These are phyloP conservation scores for Heliconius sara DNA, from an alignment of 2,888 invertebrate species.

Conservation along the genomic window DNA sequence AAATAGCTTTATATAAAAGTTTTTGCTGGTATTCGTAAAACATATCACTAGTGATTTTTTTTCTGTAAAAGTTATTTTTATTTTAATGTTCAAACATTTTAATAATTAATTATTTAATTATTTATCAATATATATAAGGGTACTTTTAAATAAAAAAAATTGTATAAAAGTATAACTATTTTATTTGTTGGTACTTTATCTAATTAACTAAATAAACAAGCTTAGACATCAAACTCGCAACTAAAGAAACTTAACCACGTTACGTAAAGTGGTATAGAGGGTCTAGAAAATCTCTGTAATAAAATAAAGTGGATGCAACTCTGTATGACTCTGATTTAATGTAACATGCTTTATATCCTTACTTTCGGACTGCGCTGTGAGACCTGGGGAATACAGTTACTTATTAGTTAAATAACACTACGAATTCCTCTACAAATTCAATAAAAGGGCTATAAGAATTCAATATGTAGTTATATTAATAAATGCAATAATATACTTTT, in stretches of 20 bases:
- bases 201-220: neutral
- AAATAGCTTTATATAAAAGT: neutral
- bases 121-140: neutral
- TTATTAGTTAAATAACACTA: slow-evolving; percentile 63
- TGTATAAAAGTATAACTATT: neutral
- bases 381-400: slow-evolving; percentile 80
- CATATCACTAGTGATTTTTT: neutral
- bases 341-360: slow-evolving; percentile 76
- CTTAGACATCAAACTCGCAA: slow-evolving; percentile 24
- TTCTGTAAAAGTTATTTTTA: neutral
- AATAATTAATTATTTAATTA: no score
- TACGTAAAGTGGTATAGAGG: slow-evolving; percentile 11
- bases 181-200: neutral
- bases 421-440: slow-evolving; percentile 22
- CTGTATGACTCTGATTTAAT: slow-evolving; percentile 41
- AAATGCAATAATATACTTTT: neutral
- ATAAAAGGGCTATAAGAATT: slow-evolving; percentile 9
- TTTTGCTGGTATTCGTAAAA: neutral
- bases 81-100: no score
- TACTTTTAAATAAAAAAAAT: neutral
- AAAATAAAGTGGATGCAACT: slow-evolving; percentile 38
- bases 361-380: slow-evolving; percentile 82
- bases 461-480: neutral
- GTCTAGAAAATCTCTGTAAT: slow-evolving; percentile 22
- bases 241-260: slow-evolving; percentile 23